Evolutionary conservation across 1,140 invertebrate species (phyloP).

Genomic region (Drosophila leontia): DNA sequence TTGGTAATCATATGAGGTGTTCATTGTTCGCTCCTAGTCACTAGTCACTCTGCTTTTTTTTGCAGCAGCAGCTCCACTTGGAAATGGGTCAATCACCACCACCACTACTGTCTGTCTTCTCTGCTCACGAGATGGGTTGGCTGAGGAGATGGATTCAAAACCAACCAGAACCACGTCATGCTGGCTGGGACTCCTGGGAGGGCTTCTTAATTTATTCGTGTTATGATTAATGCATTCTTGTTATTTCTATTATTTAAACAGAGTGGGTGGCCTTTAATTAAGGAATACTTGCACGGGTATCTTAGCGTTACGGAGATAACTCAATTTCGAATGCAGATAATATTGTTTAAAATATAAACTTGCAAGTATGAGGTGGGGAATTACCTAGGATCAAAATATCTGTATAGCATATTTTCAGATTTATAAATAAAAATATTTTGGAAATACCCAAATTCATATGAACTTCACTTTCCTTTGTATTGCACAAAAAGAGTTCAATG

Average conservation of each 20-base stretch:
- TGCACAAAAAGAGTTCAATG: background rate
- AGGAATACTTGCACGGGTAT: background rate
- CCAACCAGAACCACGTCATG: constrained; percentile 18
- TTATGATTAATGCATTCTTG: constrained; percentile 22
- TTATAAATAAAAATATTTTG: no score
- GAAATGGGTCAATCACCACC: constrained; percentile 69
- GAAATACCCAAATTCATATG: background rate
- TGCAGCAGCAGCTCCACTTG: constrained; percentile 28
- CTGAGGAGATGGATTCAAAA: constrained; percentile 13
- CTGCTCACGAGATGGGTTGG: constrained; percentile 9
- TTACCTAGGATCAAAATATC: background rate
- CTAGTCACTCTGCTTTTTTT: constrained; percentile 25
- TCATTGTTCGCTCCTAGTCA: constrained; percentile 68
- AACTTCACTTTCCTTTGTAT: background rate
- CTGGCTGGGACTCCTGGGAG: constrained; percentile 8
- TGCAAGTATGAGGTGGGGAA: background rate
- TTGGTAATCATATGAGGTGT: constrained; percentile 72
- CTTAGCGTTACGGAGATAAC: constrained; percentile 1
- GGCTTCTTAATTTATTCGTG: constrained; percentile 3
- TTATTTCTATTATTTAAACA: constrained; percentile 10
- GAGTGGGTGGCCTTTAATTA: constrained; percentile 12
- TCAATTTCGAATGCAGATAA: background rate
- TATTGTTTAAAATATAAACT: background rate
- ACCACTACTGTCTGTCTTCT: constrained; percentile 14
- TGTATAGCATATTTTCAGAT: background rate